A percentile compares a stretch with the other conserved stretches of the same genome.
phyloP scores from a whole-genome alignment of 2,888 invertebrate species.

The Choreutis nemorana region DNA sequence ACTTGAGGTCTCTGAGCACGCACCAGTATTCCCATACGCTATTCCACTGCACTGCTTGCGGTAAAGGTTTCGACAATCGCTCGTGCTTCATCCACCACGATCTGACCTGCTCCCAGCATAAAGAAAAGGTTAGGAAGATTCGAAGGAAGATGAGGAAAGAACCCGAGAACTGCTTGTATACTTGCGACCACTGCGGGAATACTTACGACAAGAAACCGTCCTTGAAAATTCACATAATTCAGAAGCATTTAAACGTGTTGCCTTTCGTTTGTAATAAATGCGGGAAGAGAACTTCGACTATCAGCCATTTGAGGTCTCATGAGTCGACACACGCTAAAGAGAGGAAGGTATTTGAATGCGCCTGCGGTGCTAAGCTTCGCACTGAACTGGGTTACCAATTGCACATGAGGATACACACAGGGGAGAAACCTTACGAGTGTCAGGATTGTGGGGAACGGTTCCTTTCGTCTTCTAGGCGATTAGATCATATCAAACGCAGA shows the following conservation, averaged over 20 bases:
- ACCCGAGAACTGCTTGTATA: too few relatives aligned
- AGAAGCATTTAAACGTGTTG: conserved; percentile 41
- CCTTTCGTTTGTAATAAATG: conserved; percentile 39
- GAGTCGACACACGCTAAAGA: conserved; percentile 27
- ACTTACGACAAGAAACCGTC: conserved; percentile 42
- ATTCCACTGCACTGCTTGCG: conserved; percentile 34
- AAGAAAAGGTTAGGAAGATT: conserved; percentile 5
- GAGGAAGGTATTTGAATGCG: conserved; percentile 29
- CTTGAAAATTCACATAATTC: conserved; percentile 37
- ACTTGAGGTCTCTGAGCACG: conserved; percentile 29
- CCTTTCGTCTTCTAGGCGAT: conserved; percentile 39
- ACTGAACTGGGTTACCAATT: conserved; percentile 35
- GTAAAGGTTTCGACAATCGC: conserved; percentile 31
- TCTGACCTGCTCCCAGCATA: conserved; percentile 21
- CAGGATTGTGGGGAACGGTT: conserved; percentile 38
- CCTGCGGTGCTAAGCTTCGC: conserved; percentile 37
- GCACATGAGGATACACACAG: conserved; percentile 42
- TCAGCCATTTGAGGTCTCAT: conserved; percentile 35
- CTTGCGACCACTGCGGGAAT: conserved; percentile 38
- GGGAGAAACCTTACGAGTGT: conserved; percentile 41
- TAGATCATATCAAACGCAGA: conserved; percentile 43
- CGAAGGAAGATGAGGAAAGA: too few relatives aligned
- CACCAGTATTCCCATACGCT: conserved; percentile 36
- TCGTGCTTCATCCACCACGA: conserved; percentile 37
- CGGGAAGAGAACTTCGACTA: conserved; percentile 41